Evolutionary conservation across 1,140 invertebrate species (phyloP), one percentile per base, ranked within the genome.

Genomic region (Drosophila mayri): DNA sequence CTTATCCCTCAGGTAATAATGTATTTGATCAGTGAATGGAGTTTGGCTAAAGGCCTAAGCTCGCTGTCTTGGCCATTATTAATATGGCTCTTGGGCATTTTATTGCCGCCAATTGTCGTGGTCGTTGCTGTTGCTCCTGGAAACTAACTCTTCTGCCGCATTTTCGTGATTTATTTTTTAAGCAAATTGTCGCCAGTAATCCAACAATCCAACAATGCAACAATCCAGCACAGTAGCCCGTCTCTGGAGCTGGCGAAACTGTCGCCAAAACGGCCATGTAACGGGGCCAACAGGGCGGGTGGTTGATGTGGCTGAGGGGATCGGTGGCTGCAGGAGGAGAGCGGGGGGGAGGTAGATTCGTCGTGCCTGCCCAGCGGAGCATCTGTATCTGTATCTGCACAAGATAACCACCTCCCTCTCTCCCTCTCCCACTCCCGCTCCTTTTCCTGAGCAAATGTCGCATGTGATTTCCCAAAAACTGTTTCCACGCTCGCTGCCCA

Each of bases 111-210:
- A n/a, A 28, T 70, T 68, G 67, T 63, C 57, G 81, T 68, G 58
- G 49, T 57, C 52, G 77, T 79, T 60, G 63, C 43, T 14, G 50
- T 37, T 8, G 50, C 52, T 54, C 20, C 50, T 54, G 22, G 25
- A 47, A 25, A n/a, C 20, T 32, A 18, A 22, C 30, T 49, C 35
- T 65, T 58, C 59, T 68, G 46, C 30, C 58, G 62, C 38, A 40
- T 81, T 70, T 70, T 88, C 85, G 85, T 88, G 85, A 87, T 88
- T 88, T 88, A 88, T 88, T 90, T 88, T 90, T 90, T 85, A 87
- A 88, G 84, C 84, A 87, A 87, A 87, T 87, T 87, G 84, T 87
- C 84, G 84, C 84, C 65, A 71, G 67, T 60, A 70, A 43, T 49
- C 41, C 49, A 63, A 40, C 58, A 63, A 63, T 44, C 30, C 58